These are phyloP conservation scores for Hecatera dysodea DNA, from an alignment of 2,888 invertebrate species.

Conservation along the genomic window DNA sequence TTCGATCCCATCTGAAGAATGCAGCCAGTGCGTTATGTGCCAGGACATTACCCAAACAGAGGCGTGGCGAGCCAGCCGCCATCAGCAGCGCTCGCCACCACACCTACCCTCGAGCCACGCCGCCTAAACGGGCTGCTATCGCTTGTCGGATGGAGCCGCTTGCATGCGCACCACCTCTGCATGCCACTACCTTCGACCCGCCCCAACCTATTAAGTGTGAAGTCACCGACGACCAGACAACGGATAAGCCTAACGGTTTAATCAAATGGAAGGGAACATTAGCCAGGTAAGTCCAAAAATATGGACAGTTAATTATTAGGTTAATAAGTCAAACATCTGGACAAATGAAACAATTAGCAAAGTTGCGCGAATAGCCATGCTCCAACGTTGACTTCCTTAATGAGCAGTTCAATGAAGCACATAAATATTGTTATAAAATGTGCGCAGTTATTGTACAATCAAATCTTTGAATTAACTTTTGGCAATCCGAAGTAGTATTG, in stretches of 20 bases:
- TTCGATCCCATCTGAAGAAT: slow-evolving; percentile 87
- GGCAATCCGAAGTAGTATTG: slow-evolving; percentile 34
- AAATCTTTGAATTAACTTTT: slow-evolving; percentile 46
- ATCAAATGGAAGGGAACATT: slow-evolving; percentile 83
- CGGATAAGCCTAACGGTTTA: slow-evolving; percentile 75
- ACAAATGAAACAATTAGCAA: slow-evolving; percentile 14
- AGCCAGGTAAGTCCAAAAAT: slow-evolving; percentile 79
- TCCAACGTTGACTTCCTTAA: slow-evolving; percentile 13
- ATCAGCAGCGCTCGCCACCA: slow-evolving; percentile 81
- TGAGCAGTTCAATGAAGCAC: slow-evolving; percentile 3
- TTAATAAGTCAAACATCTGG: slow-evolving; percentile 25
- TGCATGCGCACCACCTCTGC: slow-evolving; percentile 73
- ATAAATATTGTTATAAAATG: slow-evolving; percentile 21
- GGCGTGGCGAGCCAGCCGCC: slow-evolving; percentile 80
- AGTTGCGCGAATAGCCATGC: not conserved
- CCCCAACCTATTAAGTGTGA: slow-evolving; percentile 74
- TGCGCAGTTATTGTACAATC: slow-evolving; percentile 33
- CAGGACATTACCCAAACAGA: slow-evolving; percentile 87
- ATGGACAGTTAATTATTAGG: slow-evolving; percentile 24
- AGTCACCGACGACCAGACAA: slow-evolving; percentile 68
- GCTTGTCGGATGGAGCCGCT: slow-evolving; percentile 84
- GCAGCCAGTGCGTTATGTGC: slow-evolving; percentile 87
- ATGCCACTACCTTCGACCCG: slow-evolving; percentile 71
- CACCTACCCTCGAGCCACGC: slow-evolving; percentile 85
- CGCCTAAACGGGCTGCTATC: slow-evolving; percentile 82